Base-by-base conservation (phyloP, 2,113 vertebrate species). In the Hipposideros armiger region DNA sequence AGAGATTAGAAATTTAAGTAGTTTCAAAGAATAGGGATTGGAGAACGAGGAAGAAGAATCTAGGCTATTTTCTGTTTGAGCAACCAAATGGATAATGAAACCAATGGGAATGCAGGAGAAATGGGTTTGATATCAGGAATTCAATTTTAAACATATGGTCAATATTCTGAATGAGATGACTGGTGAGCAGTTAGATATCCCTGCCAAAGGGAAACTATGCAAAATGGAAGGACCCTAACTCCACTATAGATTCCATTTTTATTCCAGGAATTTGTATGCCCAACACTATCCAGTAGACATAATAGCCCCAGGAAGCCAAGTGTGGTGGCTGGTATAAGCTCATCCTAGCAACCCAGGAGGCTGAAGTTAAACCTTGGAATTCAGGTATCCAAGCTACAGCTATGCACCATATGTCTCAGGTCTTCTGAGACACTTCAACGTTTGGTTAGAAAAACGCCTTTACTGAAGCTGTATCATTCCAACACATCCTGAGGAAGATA, bases 351-450 rank as follows among this genome's bases (percentile, higher is more conserved):
- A 91, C 16, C 45, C 15, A 62, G 36, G 22, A 30, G n/a, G 42
- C 10, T 64, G 81, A 78, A 72, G 20, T 52, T 72, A 72, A 86
- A 15, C 17, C 87, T 70, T 28, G 42, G 54, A 62, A 80, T 56
- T 62, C 8, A 54, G 7, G 28, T 28, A 70, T 64, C 45, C 58
- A 77, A 54, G 42, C n/a, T 80, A 80, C 3, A 52, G 54, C 73
- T 72, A 80, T 54, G 73, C 58, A 70, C 42, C 52, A 11, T 45
- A 56, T 9, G 5, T 62, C 42, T 76, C 45, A 83, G 50, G 17
- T 77, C 16, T 90, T 90, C 62, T 40, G 62, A 90, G 60, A 85
- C n/a, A 60, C 54, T 90, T 90, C 60, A 60, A 32, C 40, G 70
- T 90, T 32, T 40, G 42, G 62, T 52, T 60, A 77, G 62, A 70